Percentiles rank a stretch among this genome's conserved stretches.
phyloP scores from a whole-genome alignment of 2,113 vertebrate genomes.

The Phalacrocorax brasilianus region DNA sequence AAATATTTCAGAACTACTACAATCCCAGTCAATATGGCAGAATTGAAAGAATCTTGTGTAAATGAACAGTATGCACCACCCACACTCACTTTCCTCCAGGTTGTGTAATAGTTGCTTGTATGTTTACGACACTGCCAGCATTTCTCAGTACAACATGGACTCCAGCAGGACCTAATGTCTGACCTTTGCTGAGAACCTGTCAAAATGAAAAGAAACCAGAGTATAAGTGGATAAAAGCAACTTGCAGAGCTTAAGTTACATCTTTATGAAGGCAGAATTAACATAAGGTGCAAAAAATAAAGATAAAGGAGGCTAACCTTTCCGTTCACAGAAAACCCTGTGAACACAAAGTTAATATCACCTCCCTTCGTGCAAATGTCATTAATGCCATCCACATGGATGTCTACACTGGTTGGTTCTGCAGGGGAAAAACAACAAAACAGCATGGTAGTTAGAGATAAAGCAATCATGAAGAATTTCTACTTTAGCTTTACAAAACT shows the following conservation, averaged over 20 bases:
- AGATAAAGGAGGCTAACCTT: conserved; percentile 73
- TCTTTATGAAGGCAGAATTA: neutral
- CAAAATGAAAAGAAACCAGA: neutral
- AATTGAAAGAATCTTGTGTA: neutral
- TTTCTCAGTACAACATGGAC: conserved; percentile 86
- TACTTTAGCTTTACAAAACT: neutral
- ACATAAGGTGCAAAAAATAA: neutral
- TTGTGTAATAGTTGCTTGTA: conserved; percentile 86
- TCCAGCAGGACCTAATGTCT: conserved; percentile 87
- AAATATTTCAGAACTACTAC: neutral
- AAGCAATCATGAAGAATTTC: neutral
- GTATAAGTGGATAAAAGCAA: neutral
- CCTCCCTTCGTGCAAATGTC: conserved; percentile 97
- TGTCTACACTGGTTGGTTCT: conserved; percentile 94
- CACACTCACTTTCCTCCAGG: conserved; percentile 90
- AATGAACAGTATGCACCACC: neutral
- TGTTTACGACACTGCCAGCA: conserved; percentile 77
- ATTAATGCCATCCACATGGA: conserved; percentile 91
- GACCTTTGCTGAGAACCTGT: conserved; percentile 94
- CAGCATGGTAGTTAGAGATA: neutral
- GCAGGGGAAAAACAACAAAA: neutral
- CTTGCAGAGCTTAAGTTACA: neutral
- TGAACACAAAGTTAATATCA: conserved; percentile 98
- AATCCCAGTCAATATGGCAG: neutral
- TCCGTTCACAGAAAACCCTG: conserved; percentile 92